Conservation (phyloP, 2,113 vertebrate species). For the Cryptomyrus ogoouensis region DNA sequence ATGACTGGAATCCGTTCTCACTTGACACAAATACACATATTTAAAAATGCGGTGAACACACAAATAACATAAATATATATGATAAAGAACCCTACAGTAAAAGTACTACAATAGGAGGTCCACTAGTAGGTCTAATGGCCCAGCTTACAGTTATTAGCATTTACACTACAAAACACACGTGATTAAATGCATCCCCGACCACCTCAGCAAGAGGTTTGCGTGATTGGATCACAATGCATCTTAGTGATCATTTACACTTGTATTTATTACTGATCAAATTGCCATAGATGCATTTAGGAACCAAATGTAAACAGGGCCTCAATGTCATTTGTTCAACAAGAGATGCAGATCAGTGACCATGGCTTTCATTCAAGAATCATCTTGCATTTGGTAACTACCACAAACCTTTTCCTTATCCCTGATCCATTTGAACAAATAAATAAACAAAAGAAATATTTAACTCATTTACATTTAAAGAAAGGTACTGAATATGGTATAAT, state of each 20-base stretch:
- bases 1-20: not conserved
- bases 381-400: not conserved
- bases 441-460: not conserved
- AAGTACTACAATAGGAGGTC: slow-evolving; percentile 40
- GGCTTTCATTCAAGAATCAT: not conserved
- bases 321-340: not conserved
- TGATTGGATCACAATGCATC: not conserved
- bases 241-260: not conserved
- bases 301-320: not conserved
- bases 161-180: not conserved
- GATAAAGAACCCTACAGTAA: not conserved
- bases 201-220: not conserved
- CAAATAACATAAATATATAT: slow-evolving; percentile 49
- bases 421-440: not conserved
- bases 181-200: not conserved
- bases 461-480: not conserved
- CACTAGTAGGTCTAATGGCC: not conserved
- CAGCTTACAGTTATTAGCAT: not conserved
- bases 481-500: not conserved
- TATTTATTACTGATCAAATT: not conserved
- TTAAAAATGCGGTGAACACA: slow-evolving; percentile 23
- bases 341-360: not conserved
- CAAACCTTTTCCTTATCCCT: not conserved
- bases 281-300: not conserved
- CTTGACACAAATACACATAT: not conserved